Conservation (phyloP, 2,113 vertebrate species). For the Ovis canadensis region DNA sequence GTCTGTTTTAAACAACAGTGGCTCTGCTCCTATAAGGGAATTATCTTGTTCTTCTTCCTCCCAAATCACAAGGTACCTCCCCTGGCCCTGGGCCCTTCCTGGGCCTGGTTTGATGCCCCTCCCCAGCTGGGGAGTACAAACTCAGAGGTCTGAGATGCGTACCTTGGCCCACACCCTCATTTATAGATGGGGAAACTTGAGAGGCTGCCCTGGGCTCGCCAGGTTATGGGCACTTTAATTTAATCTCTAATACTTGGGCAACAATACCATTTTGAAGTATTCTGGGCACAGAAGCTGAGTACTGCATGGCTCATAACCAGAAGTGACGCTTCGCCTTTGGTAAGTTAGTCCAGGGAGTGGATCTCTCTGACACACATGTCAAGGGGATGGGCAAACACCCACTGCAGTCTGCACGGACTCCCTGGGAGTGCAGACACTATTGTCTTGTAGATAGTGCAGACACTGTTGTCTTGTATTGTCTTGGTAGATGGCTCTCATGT, state of each 20-base stretch:
- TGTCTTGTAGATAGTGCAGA: neutral
- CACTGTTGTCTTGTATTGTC: fast-evolving
- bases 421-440: neutral
- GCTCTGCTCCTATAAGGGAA: neutral
- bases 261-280: neutral
- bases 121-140: neutral
- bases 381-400: neutral
- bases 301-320: neutral
- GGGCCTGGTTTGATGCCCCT: neutral
- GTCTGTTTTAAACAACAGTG: neutral
- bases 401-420: neutral
- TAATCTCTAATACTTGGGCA: neutral
- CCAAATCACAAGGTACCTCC: fast-evolving
- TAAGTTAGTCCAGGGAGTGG: neutral
- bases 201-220: neutral
- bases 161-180: neutral
- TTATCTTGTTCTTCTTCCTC: neutral
- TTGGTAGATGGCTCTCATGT: neutral
- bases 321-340: neutral
- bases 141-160: neutral
- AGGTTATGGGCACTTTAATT: neutral
- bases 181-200: neutral
- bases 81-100: neutral
- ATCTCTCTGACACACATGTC: neutral
- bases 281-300: neutral